Conservation (phyloP, 2,888 invertebrate genomes). For the Oscheius myriophilus region DNA sequence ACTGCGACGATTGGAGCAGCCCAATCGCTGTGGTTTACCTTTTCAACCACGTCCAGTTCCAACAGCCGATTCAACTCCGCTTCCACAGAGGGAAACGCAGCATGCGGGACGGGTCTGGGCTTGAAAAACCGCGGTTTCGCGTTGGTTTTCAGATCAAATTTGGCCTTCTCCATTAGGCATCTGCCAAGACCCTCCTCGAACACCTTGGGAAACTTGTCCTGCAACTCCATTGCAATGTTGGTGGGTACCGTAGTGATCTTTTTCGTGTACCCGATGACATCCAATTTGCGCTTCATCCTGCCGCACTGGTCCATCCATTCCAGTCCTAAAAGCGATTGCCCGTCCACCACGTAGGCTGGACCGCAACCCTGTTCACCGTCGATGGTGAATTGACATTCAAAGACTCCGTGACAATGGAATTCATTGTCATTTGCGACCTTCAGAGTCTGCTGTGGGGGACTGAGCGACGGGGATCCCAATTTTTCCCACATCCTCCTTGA, state of each 20-base stretch:
- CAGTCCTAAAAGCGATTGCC: slow-evolving; percentile 12
- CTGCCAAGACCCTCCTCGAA: too few species aligned
- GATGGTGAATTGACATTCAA: slow-evolving; percentile 6
- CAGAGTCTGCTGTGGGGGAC: background rate
- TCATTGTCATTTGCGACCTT: slow-evolving; percentile 7
- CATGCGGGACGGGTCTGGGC: slow-evolving; percentile 38
- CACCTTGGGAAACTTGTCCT: too few species aligned
- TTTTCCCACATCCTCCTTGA: slow-evolving; percentile 10
- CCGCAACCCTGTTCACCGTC: background rate
- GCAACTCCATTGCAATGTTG: too few species aligned
- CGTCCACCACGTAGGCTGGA: background rate
- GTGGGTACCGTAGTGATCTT: too few species aligned
- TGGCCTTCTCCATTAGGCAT: too few species aligned
- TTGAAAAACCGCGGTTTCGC: too few species aligned
- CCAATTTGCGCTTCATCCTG: background rate
- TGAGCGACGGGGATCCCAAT: slow-evolving; percentile 12
- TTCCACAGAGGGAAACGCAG: background rate
- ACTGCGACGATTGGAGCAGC: too few species aligned
- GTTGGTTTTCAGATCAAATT: slow-evolving; percentile 27
- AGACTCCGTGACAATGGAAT: slow-evolving; percentile 4
- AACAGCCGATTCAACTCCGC: slow-evolving; percentile 41
- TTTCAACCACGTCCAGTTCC: slow-evolving; percentile 29
- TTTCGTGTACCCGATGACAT: background rate
- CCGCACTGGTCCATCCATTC: slow-evolving; percentile 17
- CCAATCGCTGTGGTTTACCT: slow-evolving; percentile 33